Base-by-base conservation (phyloP, 2,797 vertebrate species). In the Chelmon rostratus region DNA sequence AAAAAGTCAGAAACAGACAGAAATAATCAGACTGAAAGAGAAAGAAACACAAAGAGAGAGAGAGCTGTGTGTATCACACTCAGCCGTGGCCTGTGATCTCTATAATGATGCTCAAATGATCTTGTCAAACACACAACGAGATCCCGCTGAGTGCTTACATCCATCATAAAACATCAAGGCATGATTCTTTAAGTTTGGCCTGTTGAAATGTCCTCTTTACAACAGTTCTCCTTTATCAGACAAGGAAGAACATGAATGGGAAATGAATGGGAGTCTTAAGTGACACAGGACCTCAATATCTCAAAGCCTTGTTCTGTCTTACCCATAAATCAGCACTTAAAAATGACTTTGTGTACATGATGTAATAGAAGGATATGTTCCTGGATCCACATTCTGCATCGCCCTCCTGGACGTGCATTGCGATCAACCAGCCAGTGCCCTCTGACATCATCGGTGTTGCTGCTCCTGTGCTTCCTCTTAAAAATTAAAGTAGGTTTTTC, bases 121-220 rank as follows among this genome's bases (percentile, higher is more conserved):
- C 21, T 47, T 63, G 25, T 65, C 12, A 57, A 35, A 67, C 62
- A 53, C n/a, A 66, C 9, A 72, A 49, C 37, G 52, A 62, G 8
- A 59, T 67, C 58, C 54, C 0, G 4, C 70, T 46, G 68, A 66
- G 74, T 25, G 8, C 79, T 85, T 69, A 73, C 38, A 67, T 78
- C 58, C 31, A 15, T 81, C 73, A 72, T 81, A 72, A 76, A 83
- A 77, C 58, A 65, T 6, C 15, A 58, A 58, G 46, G 35, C 61
- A 37, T 56, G 49, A 23, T 47, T 38, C 31, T 59, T 31, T 42
- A 56, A 65, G 66, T 35, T 23, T 62, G 38, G 53, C 69, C 62
- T 73, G 10, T 83, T 69, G 74, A 76, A 84, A 64, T 37, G 52
- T 70, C 28, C 44, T 63, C 16, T 56, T 59, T 44, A 72, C 68